Evolutionary conservation across 2,888 invertebrate species (phyloP).

Genomic region (Corbicula japonica): DNA sequence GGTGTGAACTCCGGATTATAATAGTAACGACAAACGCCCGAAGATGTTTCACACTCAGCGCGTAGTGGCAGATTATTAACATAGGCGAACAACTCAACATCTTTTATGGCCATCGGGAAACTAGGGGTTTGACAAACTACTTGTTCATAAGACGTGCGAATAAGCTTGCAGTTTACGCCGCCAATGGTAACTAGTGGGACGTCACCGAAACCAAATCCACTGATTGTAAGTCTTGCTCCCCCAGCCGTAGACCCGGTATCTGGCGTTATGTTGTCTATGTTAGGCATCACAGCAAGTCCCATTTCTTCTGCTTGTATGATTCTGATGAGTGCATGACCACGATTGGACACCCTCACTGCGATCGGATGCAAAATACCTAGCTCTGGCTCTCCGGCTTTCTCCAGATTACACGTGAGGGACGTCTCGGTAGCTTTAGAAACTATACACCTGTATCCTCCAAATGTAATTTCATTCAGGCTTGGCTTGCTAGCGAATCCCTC

Average conservation of each 20-base stretch:
- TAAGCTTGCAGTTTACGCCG: conserved; percentile 64
- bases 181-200: conserved; percentile 61
- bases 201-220: conserved; percentile 70
- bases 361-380: conserved; percentile 62
- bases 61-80: conserved; percentile 39
- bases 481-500: conserved; percentile 62
- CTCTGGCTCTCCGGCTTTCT: conserved; percentile 48
- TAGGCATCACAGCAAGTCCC: conserved; percentile 62
- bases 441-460: conserved; percentile 57
- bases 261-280: conserved; percentile 58
- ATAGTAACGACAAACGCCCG: conserved; percentile 52
- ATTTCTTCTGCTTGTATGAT: conserved; percentile 49
- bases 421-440: conserved; percentile 32
- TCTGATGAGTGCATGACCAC: conserved; percentile 62
- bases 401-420: conserved; percentile 52
- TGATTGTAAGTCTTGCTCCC: conserved; percentile 61
- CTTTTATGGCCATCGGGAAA: conserved; percentile 21
- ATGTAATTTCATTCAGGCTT: conserved; percentile 74
- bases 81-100: conserved; percentile 23
- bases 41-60: conserved; percentile 58
- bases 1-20: conserved; percentile 66
- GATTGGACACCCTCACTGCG: conserved; percentile 61
- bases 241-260: conserved; percentile 62
- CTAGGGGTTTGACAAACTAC: conserved; percentile 66
- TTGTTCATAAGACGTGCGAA: conserved; percentile 63